Evolutionary conservation across 1,140 invertebrate species (phyloP), one percentile per base, ranked within the genome.

Genomic region (Drosophila paulistorum): DNA sequence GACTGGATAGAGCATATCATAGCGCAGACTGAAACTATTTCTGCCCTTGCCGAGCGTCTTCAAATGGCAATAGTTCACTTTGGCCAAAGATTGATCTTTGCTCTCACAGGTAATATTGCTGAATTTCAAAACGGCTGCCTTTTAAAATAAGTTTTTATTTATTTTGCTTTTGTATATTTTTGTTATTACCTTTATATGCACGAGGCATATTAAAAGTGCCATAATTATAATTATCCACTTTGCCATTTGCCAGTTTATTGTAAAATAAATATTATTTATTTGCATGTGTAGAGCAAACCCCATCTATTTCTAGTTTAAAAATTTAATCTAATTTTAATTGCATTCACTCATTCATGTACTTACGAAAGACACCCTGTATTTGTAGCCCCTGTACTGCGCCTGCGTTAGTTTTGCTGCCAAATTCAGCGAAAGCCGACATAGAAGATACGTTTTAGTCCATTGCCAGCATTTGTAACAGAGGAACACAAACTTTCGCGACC

Each of bases 391-490:
- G 2, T 3, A 20, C 17, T 51, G 45, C 45, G 45, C 45, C 45
- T 51, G 45, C 45, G 45, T 51, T 51, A 23, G 7, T 51, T 51
- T 51, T 51, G 17, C 4, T 11, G 17, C 9, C 20, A 51, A 75
- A 42, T 64, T 20, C 26, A 20, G 26, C 39, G 48, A 54, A 37
- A 48, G 45, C 45, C 45, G 45, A 48, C 7, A 48, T 17, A 30
- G 30, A 30, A 30, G 45, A 17, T 9, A 37, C 17, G 45, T 51
- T 51, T 51, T 11, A 51, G 45, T 51, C 20, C 17, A 51, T 23
- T 66, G 76, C 41, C 65, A 86, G 69, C 67, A 64, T 48, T 79
- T 71, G 79, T 63, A 65, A 65, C 68, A 65, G 65, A 69, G 30
- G 30, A 30, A 30, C 69, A 71, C 42, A 72, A 63, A 37, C 37